A percentile compares a stretch with the other conserved stretches of the same genome.
Conservation (phyloP, 2,113 vertebrate species). For the Tichodroma muraria region DNA sequence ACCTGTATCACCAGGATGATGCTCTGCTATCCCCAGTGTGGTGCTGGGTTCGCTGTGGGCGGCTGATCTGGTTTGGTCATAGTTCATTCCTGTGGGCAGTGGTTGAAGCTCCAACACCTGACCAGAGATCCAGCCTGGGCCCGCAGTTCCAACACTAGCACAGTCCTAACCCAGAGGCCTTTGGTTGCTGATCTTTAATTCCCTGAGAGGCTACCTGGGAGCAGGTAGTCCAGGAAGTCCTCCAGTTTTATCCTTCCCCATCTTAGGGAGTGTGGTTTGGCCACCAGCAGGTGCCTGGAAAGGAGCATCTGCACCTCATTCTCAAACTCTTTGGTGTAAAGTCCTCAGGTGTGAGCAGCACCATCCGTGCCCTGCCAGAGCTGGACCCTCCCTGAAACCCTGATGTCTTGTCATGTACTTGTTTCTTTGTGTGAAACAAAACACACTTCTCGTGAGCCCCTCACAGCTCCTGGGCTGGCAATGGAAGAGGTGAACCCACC, state of each 20-base stretch:
- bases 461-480: not conserved
- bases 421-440: not conserved
- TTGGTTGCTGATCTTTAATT: not conserved
- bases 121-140: not conserved
- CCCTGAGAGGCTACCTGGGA: not conserved
- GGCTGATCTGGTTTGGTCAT: not conserved
- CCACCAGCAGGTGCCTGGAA: not conserved
- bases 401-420: not conserved
- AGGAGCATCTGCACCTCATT: not conserved
- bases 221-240: not conserved
- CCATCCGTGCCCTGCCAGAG: not conserved
- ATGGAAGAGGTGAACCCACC: accelerated
- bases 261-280: not conserved
- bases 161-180: not conserved
- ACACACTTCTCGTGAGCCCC: accelerated
- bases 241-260: not conserved
- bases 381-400: too few relatives aligned
- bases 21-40: accelerated
- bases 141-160: not conserved
- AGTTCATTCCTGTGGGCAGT: accelerated
- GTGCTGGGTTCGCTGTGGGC: not conserved
- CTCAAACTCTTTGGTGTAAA: accelerated
- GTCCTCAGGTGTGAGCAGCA: not conserved
- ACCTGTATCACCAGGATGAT: not conserved
- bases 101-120: not conserved